Conservation (phyloP, 1,140 invertebrate species). For the Hyles euphorbiae region DNA sequence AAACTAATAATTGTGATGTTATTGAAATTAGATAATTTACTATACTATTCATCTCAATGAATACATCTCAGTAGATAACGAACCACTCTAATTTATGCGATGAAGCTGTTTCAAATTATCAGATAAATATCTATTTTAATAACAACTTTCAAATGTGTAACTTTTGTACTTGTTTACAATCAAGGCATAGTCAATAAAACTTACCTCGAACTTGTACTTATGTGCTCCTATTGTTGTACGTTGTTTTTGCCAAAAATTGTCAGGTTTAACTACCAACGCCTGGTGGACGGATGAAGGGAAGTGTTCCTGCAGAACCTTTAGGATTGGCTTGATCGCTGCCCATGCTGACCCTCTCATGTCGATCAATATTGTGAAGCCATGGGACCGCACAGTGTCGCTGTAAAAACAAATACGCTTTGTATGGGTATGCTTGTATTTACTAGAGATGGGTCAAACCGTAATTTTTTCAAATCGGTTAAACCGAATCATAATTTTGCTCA, state of each 20-base stretch:
- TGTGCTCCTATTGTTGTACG: conserved; percentile 96
- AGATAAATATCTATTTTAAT: too few relatives aligned
- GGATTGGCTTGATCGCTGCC: conserved; percentile 96
- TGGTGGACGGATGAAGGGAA: conserved; percentile 92
- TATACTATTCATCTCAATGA: too few relatives aligned
- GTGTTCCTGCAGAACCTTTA: conserved; percentile 97
- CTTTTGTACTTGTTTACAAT: not conserved
- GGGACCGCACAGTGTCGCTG: conserved; percentile 92
- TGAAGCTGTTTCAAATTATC: too few relatives aligned
- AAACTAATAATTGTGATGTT: not conserved
- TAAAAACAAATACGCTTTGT: conserved; percentile 41
- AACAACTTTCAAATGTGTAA: too few relatives aligned
- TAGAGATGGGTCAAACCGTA: too few relatives aligned
- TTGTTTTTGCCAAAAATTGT: conserved; percentile 99
- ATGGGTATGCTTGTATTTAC: too few relatives aligned
- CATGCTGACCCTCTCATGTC: conserved; percentile 96
- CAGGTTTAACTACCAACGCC: conserved; percentile 97
- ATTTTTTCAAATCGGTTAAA: too few relatives aligned
- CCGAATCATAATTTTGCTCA: too few relatives aligned
- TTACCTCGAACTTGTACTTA: conserved; percentile 99
- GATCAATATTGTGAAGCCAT: conserved; percentile 95
- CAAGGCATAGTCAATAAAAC: conserved; percentile 9
- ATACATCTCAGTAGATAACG: too few relatives aligned
- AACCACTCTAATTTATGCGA: too few relatives aligned
- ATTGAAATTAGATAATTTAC: not conserved